A percentile compares a stretch with the other conserved stretches of the same genome.
Conservation (phyloP, 2,797 vertebrate genomes). For the Lithobates pipiens region DNA sequence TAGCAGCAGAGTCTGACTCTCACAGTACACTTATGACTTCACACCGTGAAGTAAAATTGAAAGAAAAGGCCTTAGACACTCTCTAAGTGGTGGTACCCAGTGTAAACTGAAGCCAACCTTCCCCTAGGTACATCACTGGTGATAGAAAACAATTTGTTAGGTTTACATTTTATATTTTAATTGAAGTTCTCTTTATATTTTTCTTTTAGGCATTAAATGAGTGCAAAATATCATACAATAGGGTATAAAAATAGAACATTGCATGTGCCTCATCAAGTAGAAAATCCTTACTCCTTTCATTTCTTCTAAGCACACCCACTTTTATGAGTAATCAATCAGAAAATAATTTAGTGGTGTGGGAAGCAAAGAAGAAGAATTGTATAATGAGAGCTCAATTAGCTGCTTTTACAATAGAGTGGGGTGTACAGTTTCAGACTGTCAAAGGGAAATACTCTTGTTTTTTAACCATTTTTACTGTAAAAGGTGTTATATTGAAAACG, state of each 20-base stretch:
- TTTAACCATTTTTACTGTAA: constrained; percentile 19
- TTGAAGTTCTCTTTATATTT: neutral
- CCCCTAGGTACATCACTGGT: too few relatives aligned
- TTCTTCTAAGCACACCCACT: constrained; percentile 43
- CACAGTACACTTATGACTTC: too few relatives aligned
- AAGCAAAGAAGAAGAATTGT: constrained; percentile 46
- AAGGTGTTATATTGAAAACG: neutral
- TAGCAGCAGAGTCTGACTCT: too few relatives aligned
- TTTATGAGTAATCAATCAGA: constrained; percentile 60
- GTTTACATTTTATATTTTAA: neutral
- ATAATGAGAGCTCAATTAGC: constrained; percentile 43
- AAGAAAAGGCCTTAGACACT: too few relatives aligned
- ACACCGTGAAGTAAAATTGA: too few relatives aligned
- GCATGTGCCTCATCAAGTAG: constrained; percentile 27
- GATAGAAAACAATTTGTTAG: neutral
- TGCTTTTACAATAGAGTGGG: constrained; percentile 24
- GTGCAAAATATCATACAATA: neutral
- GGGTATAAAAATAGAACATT: constrained; percentile 25
- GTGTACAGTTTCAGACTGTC: constrained; percentile 42
- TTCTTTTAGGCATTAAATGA: neutral
- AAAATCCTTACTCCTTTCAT: constrained; percentile 50
- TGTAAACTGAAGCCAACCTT: too few relatives aligned
- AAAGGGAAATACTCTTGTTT: constrained; percentile 40
- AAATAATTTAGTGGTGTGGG: constrained; percentile 42
- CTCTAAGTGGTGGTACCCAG: too few relatives aligned